Percentiles rank a stretch among this genome's conserved stretches.
Evolutionary conservation across 1,140 invertebrate species (phyloP).

Genomic region (Popillia japonica): DNA sequence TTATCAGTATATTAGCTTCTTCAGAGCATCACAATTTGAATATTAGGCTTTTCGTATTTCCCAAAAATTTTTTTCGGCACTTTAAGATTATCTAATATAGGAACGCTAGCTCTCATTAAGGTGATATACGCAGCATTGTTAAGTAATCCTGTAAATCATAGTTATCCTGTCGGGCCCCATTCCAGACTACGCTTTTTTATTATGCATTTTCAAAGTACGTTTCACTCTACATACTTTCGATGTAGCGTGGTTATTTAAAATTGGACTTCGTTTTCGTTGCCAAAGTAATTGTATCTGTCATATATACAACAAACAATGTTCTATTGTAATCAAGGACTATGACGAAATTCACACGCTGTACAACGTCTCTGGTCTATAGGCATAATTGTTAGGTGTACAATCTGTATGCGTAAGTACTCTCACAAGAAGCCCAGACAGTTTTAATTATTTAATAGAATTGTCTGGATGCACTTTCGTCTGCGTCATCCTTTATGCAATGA

Average conservation of each 20-base stretch:
- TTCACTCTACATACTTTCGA: not conserved
- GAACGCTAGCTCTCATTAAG: no score
- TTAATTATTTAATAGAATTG: conserved; percentile 29
- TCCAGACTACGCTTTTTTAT: no score
- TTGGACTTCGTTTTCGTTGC: not conserved
- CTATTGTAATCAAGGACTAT: conserved; percentile 12
- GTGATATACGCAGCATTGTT: no score
- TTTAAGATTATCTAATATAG: no score
- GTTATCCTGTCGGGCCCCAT: no score
- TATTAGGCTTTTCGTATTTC: no score
- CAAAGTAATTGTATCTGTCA: not conserved
- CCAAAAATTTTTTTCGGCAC: no score
- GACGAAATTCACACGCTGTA: conserved; percentile 21
- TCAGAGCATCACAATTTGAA: no score
- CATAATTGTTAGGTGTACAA: not conserved
- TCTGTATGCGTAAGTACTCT: not conserved
- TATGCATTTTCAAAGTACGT: not conserved
- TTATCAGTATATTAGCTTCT: no score
- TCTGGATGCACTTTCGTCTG: conserved; percentile 18
- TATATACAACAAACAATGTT: conserved; percentile 4
- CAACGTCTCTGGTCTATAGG: not conserved
- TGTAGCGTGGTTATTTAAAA: not conserved
- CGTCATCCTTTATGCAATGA: not conserved
- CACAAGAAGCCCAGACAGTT: conserved; percentile 8
- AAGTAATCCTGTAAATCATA: no score